Base-by-base conservation (phyloP, 2,888 invertebrate genomes). In the Drosophila percnosoma region DNA sequence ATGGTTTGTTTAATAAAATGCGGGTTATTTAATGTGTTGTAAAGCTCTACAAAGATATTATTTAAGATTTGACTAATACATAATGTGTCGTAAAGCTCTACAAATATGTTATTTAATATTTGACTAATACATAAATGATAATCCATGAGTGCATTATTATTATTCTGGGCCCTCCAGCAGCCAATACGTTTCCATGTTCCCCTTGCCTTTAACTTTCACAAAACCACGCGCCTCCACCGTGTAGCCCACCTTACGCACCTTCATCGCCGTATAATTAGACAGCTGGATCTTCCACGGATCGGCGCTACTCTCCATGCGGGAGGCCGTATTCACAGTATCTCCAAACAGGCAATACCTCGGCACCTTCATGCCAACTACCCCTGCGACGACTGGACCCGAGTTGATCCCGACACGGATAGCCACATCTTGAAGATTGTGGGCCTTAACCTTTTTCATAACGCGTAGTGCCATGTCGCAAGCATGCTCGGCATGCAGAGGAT, bases 261-360 rank as follows among this genome's bases (percentile, higher is more conserved):
- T 94, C 0, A 94, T 93, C 62, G 96, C 96, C 0, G 97, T 96
- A 48, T 94, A 94, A 21, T 95, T 94, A 1, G 98, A 97, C 78
- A 98, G 95, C 87, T 98, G 97, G 31, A 98, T 95, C 90, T 94
- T 95, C 67, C 96, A 96, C 1, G 96, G 94, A 94, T 96, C 91
- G 40, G 93, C 91, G 59, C 94, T 94, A 18, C 95, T 95, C 91
- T 98, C 98, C 97, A 98, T 98, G 67, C 98, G 94, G 4, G 98
- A 97, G 2, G 98, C 98, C 0, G 97, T 98, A 91, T 98, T 98
- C 27, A 98, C 97, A 0, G 98, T 97, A 91, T 98, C 98, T 0
- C 98, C 98, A 75, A 98, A 98, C 55, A 98, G 95, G 87, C 98
- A 98, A 92, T 97, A 98, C 0, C 97, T 94, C 0, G 97, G 97